phyloP scores from a whole-genome alignment of 2,888 invertebrate species.

The Acleris sparsana region DNA sequence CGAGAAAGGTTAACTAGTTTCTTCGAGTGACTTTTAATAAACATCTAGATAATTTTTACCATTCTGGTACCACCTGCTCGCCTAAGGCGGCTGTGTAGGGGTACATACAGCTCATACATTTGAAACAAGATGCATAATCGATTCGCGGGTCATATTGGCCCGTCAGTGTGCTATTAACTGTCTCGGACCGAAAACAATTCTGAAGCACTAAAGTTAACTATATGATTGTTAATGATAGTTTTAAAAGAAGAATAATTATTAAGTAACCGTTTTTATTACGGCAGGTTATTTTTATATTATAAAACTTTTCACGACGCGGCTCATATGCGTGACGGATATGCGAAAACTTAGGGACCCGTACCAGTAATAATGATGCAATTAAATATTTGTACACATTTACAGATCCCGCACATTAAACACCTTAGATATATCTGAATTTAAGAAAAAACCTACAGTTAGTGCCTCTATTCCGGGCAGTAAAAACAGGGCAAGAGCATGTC shows the following conservation, averaged over 20 bases:
- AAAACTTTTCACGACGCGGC: too few species aligned
- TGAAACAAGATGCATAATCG: constrained; percentile 6
- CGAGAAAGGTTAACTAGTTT: constrained; percentile 9
- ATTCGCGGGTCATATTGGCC: background rate
- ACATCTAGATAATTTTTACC: constrained; percentile 25
- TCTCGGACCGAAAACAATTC: constrained; percentile 16
- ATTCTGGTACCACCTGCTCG: constrained; percentile 22
- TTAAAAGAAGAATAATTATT: background rate
- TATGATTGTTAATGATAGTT: too few species aligned
- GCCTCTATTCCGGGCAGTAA: too few species aligned
- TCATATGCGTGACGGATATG: too few species aligned
- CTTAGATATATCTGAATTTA: too few species aligned
- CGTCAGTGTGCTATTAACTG: constrained; percentile 8
- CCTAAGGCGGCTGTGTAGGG: constrained; percentile 6
- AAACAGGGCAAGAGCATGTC: too few species aligned
- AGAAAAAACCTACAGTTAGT: too few species aligned
- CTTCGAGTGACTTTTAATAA: constrained; percentile 31
- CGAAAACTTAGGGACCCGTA: too few species aligned
- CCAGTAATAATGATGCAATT: too few species aligned
- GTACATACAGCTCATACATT: background rate
- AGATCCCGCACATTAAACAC: too few species aligned
- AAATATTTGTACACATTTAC: too few species aligned
- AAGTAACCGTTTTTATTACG: background rate
- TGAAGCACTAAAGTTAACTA: constrained; percentile 7
- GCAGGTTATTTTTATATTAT: too few species aligned